These are phyloP conservation scores for Solea senegalensis DNA, from an alignment of 2,113 vertebrate genomes.

Conservation along the genomic window DNA sequence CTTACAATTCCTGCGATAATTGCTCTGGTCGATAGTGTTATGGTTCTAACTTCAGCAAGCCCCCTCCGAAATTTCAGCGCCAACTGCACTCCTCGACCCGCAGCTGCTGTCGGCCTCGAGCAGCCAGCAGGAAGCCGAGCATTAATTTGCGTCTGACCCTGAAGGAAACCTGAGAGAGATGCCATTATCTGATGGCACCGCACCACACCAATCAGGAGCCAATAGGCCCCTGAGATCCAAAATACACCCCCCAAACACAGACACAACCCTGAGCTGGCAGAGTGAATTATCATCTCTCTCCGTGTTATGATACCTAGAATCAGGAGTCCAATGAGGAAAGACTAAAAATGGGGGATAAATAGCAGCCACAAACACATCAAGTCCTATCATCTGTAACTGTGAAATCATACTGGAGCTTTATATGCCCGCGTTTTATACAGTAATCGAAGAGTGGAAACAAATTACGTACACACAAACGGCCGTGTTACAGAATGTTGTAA, in stretches of 20 bases:
- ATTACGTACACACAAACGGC: constrained; percentile 20
- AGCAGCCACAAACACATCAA: constrained; percentile 19
- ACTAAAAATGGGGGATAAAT: constrained; percentile 27
- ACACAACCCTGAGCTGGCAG: constrained; percentile 43
- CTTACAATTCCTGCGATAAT: neutral
- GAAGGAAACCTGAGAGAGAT: constrained; percentile 78
- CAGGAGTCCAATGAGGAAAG: constrained; percentile 29
- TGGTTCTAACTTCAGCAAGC: constrained; percentile 4
- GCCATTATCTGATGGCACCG: constrained; percentile 73
- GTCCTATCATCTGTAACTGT: constrained; percentile 5
- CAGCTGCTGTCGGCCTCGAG: constrained; percentile 63
- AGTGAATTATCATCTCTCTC: constrained; percentile 50
- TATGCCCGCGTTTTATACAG: constrained; percentile 8
- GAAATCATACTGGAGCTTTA: constrained; percentile 24
- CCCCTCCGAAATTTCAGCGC: constrained; percentile 29
- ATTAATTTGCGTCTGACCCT: constrained; percentile 79
- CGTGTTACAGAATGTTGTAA: constrained; percentile 32
- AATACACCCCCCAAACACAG: constrained; percentile 53
- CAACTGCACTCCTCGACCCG: constrained; percentile 40
- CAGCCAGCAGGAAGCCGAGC: constrained; percentile 73
- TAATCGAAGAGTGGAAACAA: constrained; percentile 31
- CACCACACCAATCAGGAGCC: constrained; percentile 68
- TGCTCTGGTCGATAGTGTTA: constrained; percentile 25
- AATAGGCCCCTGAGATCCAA: constrained; percentile 67
- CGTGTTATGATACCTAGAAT: constrained; percentile 57